phyloP scores from a whole-genome alignment of 2,113 vertebrate genomes.

The Telmatochromis brichardi region DNA sequence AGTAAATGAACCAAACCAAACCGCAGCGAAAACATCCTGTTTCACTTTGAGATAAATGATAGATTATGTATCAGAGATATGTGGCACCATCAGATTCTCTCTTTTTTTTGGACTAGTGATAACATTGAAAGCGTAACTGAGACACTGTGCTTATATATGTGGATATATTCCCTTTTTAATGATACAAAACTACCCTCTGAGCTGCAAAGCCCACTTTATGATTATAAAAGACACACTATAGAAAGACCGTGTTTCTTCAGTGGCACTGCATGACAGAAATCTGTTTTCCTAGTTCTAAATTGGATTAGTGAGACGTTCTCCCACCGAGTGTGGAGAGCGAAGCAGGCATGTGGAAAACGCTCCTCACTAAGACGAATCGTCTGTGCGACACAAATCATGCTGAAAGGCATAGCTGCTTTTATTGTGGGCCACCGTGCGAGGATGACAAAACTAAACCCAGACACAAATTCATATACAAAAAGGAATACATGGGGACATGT shows the following conservation, averaged over 20 bases:
- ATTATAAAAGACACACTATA: not conserved
- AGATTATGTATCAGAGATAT: not conserved
- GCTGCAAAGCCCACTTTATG: not conserved
- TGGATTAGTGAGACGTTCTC: constrained; percentile 43
- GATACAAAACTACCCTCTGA: not conserved
- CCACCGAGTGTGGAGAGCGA: constrained; percentile 22
- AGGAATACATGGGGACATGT: not conserved
- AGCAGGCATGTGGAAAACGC: constrained; percentile 25
- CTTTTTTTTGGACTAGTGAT: not conserved
- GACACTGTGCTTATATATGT: not conserved
- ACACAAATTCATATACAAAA: not conserved
- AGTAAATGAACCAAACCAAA: fast-evolving
- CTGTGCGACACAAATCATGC: constrained; percentile 43
- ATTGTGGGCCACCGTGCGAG: not conserved
- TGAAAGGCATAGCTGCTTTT: constrained; percentile 40
- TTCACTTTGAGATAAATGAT: not conserved
- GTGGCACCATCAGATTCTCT: not conserved
- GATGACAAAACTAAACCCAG: constrained; percentile 1
- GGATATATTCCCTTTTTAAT: not conserved
- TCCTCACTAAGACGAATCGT: constrained; percentile 25
- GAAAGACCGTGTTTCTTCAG: not conserved
- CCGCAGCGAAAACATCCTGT: not conserved
- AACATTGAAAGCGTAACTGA: not conserved
- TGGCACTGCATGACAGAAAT: constrained; percentile 9
- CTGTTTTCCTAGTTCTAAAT: constrained; percentile 34